These are phyloP conservation scores for Pteronura brasiliensis DNA, from an alignment of 2,113 vertebrate species.

Conservation along the genomic window DNA sequence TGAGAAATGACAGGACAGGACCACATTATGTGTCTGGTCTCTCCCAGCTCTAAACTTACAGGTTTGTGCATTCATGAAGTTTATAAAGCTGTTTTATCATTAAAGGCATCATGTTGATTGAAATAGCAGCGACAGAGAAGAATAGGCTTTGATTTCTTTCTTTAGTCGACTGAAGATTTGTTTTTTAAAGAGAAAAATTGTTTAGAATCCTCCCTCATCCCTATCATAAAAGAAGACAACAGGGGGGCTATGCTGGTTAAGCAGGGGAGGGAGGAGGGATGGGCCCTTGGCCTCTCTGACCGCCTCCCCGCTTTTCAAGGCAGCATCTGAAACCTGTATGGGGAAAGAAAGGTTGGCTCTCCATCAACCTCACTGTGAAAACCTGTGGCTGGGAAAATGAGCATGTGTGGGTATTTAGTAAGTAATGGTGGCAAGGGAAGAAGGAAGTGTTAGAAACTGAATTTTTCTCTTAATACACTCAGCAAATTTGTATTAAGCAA, in stretches of 20 bases:
- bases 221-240: neutral
- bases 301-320: neutral
- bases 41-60: neutral
- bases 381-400: neutral
- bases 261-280: fast-evolving
- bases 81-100: neutral
- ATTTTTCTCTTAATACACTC: neutral
- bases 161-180: neutral
- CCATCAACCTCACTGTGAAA: neutral
- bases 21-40: neutral
- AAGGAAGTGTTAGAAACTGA: neutral
- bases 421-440: too few species aligned
- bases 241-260: neutral
- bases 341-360: neutral
- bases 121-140: neutral
- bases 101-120: neutral
- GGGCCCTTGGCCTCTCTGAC: fast-evolving
- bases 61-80: neutral
- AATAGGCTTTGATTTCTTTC: neutral
- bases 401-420: neutral
- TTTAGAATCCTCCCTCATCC: neutral
- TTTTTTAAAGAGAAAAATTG: neutral
- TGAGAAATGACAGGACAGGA: neutral
- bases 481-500: neutral
- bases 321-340: neutral